A percentile compares a stretch with the other conserved stretches of the same genome.
phyloP scores from a whole-genome alignment of 1,140 invertebrate genomes.

The Nymphalis io region DNA sequence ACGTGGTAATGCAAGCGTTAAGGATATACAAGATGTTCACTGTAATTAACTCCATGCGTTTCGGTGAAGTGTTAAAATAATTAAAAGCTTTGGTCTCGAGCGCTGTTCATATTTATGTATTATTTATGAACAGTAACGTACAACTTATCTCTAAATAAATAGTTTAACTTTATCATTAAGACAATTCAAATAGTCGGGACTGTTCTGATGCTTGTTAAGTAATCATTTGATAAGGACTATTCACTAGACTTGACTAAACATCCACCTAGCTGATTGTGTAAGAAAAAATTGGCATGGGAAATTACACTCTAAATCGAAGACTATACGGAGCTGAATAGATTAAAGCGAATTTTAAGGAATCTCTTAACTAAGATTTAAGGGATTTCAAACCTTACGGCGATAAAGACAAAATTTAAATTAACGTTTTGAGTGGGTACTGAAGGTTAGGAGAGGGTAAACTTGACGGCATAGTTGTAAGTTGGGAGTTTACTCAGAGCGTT shows the following conservation, averaged over 20 bases:
- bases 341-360: background rate
- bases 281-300: background rate
- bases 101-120: no score
- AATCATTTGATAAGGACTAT: constrained; percentile 32
- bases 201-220: constrained; percentile 21
- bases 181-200: constrained; percentile 23
- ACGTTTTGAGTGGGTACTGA: background rate
- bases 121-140: background rate
- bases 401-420: background rate
- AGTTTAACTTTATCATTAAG: constrained; percentile 20
- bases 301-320: background rate
- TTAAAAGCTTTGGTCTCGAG: no score
- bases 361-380: background rate
- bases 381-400: background rate
- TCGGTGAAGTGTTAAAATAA: no score
- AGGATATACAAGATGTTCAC: no score
- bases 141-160: background rate
- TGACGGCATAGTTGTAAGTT: constrained; percentile 29
- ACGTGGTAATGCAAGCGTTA: no score
- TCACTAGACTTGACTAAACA: constrained; percentile 28
- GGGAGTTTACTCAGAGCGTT: constrained; percentile 30
- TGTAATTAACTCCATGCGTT: no score
- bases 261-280: constrained; percentile 14
- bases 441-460: constrained; percentile 26
- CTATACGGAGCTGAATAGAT: background rate